A percentile compares a stretch with the other conserved stretches of the same genome.
Conservation (phyloP, 2,888 invertebrate genomes). For the Endotricha flammealis region DNA sequence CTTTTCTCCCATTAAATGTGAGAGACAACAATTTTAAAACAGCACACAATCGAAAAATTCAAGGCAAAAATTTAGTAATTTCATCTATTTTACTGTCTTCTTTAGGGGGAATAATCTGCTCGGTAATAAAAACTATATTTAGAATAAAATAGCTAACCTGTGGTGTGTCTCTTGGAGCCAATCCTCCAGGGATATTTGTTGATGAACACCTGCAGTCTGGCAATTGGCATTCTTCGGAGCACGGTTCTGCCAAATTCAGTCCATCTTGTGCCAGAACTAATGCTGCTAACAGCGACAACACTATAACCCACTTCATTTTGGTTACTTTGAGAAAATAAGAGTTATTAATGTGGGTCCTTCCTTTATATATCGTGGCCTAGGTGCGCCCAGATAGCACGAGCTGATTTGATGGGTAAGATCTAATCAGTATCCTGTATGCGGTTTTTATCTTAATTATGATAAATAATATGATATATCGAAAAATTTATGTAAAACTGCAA, state of each 20-base stretch:
- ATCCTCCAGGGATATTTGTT: slow-evolving; percentile 61
- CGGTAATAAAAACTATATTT: too few species aligned
- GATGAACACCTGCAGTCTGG: slow-evolving; percentile 77
- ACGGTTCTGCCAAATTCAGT: slow-evolving; percentile 39
- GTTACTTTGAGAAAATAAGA: not conserved
- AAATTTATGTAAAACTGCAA: too few species aligned
- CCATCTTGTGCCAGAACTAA: slow-evolving; percentile 21
- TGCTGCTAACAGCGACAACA: slow-evolving; percentile 4
- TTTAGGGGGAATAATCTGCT: too few species aligned
- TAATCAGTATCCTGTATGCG: not conserved
- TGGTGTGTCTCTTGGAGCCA: slow-evolving; percentile 64
- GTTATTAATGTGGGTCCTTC: not conserved
- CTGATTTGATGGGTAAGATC: too few species aligned
- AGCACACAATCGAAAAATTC: too few species aligned
- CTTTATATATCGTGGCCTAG: not conserved
- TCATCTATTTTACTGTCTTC: too few species aligned
- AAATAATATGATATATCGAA: too few species aligned
- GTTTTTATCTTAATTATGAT: not conserved
- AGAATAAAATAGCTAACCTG: slow-evolving; percentile 59
- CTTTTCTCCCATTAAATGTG: too few species aligned
- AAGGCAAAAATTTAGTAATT: too few species aligned
- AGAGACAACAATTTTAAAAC: too few species aligned
- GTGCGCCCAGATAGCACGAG: not conserved
- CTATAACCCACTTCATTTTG: slow-evolving; percentile 10
- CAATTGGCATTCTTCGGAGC: slow-evolving; percentile 56